These are phyloP conservation scores for Clamator glandarius DNA, from an alignment of 2,797 vertebrate genomes.

Conservation along the genomic window DNA sequence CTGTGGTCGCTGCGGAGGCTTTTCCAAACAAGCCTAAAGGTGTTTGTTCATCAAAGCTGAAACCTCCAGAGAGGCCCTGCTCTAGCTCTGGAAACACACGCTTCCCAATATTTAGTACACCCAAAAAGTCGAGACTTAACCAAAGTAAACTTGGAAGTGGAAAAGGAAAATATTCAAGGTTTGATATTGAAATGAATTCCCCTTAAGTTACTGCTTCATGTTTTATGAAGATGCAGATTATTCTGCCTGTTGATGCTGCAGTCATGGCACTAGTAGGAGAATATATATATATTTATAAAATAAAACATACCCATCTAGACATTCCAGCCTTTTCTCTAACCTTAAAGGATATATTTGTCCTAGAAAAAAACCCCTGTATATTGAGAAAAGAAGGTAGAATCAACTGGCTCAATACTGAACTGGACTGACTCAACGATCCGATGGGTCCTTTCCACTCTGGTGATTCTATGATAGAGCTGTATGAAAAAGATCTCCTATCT, in stretches of 20 bases:
- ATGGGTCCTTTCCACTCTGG: too few relatives aligned
- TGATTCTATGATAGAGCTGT: too few relatives aligned
- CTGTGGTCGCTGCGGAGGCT: constrained; percentile 12
- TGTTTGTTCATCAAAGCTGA: constrained; percentile 39
- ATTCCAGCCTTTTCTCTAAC: not conserved
- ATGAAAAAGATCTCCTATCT: not conserved
- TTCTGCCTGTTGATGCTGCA: not conserved
- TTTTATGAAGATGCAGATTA: not conserved
- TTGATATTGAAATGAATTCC: not conserved
- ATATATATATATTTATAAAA: not conserved
- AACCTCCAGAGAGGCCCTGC: not conserved
- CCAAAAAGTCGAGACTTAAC: not conserved
- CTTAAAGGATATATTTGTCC: not conserved
- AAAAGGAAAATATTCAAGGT: not conserved
- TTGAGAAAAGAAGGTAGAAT: not conserved
- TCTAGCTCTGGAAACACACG: not conserved
- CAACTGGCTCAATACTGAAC: rapidly evolving
- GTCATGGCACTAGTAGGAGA: not conserved
- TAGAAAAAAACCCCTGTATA: rapidly evolving
- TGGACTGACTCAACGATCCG: too few relatives aligned
- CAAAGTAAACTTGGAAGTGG: constrained; percentile 10
- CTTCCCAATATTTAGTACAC: not conserved
- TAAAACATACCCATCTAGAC: not conserved
- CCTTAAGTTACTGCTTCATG: not conserved
- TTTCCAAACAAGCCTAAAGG: constrained; percentile 33